Base-by-base conservation (phyloP, 2,797 vertebrate species). In the Xerus rutilus region DNA sequence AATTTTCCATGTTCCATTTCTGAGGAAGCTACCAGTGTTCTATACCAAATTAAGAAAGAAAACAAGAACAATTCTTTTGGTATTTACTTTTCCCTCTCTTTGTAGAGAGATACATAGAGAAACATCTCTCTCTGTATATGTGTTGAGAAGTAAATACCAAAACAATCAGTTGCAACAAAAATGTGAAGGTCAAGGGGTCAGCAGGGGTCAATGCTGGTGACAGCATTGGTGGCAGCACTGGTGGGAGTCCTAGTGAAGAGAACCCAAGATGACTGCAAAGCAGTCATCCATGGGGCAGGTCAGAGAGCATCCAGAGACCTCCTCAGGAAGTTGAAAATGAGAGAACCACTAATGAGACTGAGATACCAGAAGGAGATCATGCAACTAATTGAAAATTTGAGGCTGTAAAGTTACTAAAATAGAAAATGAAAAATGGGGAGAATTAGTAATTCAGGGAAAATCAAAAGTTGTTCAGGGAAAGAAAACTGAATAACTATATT, bases 201-300 rank as follows among this genome's bases (percentile, higher is more conserved):
- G 49, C 45, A 12, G 28, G 18, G 54, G 54, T 39, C 39, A 39
- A 39, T 39, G 39, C 39, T 39, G 39, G 3, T 39, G 6, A 18
- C 54, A 20, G 7, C 20, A 18, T 32, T 23, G 32, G 28, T 62
- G 15, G 18, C 6, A 21, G 45, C 14, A 52, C 10, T 28, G 18
- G 5, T n/a, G 64, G 73, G 10, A 28, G 2, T 0, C 32, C n/a
- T 32, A 25, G 57, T 3, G 5, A 73, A 82, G 23, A 23, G 5
- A 4, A 23, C 25, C 32, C 59, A 76, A 69, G 43, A n/a, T 21
- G 83, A 49, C n/a, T 0, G 15, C 32, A 11, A 3, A 57, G 45
- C 5, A 8, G 11, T 13, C 12, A 5, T 5, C 7, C 5, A 13
- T 4, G 4, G 39, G 35, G 2, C 18, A 32, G 21, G 28, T 43